Evolutionary conservation across 2,888 invertebrate species (phyloP), one percentile per base, ranked within the genome.

Genomic region (Stenodema calcarata): DNA sequence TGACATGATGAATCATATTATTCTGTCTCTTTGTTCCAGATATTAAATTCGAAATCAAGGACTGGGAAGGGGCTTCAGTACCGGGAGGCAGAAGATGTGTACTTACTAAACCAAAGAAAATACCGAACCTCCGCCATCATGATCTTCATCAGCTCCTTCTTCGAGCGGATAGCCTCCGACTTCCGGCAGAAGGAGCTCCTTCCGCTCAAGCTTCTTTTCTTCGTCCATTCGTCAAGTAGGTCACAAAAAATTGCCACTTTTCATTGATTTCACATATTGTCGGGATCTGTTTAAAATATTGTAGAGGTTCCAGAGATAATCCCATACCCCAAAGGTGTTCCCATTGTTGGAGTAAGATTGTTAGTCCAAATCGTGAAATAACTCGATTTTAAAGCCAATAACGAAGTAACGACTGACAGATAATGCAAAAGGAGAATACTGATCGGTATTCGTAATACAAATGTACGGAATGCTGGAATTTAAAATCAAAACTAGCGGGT

Each of bases 151-250:
- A 93, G 93, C 88, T 92, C 93, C 88, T 95, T 95, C 90, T 94
- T 94, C 90, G 92, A 93, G 90, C 92, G 95, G 90, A 94, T 95
- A 90, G 91, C 92, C 88, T 93, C 94, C 90, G 95, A 95, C 91
- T 93, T 95, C 89, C 93, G 93, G 90, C 94, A 94, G 90, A 95
- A 94, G 91, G 94, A 95, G 90, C 92, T 95, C 62, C 92, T 95
- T 89, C 95, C 95, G 0, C 91, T 95, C 87, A 96, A 96, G 91
- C 92, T 95, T 89, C 92, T 95, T 89, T 95, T 95, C 91, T 95
- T 96, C 90, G 94, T 95, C 87, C 95, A 95, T 91, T 94, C 95
- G 70, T 95, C 95, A 23, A 95, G 95, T 95, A 92, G 94, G 95
- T 84, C 3, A 2, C 28, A 23, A 35, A 35, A 2, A 2, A 35